Percentiles rank a stretch among this genome's conserved stretches.
These are phyloP conservation scores for Acanthiza pusilla DNA, from an alignment of 2,797 vertebrate species.

Conservation along the genomic window DNA sequence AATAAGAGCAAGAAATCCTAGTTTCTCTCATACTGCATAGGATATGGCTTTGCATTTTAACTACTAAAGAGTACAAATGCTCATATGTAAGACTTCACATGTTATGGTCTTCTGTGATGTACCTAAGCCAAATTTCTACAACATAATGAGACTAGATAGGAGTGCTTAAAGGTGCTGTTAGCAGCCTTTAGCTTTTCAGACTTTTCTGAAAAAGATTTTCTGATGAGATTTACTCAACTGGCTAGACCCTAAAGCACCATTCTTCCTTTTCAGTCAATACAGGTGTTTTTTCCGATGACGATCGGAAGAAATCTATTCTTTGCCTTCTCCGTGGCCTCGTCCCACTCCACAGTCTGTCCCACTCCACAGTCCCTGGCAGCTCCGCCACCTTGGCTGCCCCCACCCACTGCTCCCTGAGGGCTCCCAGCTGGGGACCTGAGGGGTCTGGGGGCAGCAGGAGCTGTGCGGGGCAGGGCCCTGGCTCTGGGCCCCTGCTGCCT, in stretches of 20 bases:
- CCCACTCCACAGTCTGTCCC: too few species aligned
- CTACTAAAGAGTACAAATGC: background rate
- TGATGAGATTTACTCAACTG: background rate
- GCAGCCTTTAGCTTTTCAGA: background rate
- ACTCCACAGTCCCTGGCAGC: too few species aligned
- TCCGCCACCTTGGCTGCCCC: too few species aligned
- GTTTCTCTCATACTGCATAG: background rate
- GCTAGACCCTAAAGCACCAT: background rate
- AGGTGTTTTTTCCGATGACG: background rate
- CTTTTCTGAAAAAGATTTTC: background rate
- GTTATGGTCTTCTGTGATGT: rapidly evolving
- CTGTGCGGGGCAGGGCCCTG: background rate
- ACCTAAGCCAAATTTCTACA: background rate
- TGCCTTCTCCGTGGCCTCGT: too few species aligned
- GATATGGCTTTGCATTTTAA: background rate
- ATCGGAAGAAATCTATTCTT: too few species aligned
- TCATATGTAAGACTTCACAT: background rate
- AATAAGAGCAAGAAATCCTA: background rate
- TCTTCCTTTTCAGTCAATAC: background rate
- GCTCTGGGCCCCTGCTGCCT: background rate
- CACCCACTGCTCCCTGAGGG: too few species aligned
- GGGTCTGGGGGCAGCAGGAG: background rate
- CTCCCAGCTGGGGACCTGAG: background rate
- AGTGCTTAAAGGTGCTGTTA: background rate
- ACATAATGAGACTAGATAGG: background rate